phyloP scores from a whole-genome alignment of 2,113 vertebrate genomes.

The Mirza zaza region DNA sequence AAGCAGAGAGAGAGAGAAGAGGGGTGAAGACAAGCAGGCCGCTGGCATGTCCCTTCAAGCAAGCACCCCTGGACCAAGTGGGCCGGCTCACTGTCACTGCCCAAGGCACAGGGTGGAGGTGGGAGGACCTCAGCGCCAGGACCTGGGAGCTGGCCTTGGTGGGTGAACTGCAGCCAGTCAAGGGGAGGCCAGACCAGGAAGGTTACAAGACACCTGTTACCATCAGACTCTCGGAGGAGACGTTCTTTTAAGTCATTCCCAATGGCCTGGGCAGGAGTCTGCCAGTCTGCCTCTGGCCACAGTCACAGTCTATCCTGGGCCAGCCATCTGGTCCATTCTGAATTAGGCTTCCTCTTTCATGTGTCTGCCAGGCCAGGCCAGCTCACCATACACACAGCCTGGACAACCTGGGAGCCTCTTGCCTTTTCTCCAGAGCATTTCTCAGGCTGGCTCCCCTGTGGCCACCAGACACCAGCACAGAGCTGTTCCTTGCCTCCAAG shows the following conservation, averaged over 20 bases:
- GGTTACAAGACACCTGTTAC: not conserved
- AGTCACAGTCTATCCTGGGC: not conserved
- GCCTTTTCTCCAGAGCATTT: not conserved
- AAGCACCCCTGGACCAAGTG: not conserved
- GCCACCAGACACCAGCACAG: not conserved
- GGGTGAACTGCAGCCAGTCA: not conserved
- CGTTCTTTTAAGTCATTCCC: not conserved
- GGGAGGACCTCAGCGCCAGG: not conserved
- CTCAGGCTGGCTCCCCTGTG: not conserved
- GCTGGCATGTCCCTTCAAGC: not conserved
- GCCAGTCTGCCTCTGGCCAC: not conserved
- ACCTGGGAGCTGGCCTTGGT: not conserved
- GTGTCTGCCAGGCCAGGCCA: not conserved
- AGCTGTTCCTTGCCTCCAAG: not conserved
- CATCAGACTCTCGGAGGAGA: not conserved
- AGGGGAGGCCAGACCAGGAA: not conserved
- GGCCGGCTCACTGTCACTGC: not conserved
- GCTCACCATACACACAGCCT: not conserved
- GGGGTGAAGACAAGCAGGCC: slow-evolving; percentile 75
- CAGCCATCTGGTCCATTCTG: not conserved
- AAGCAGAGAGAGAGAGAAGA: slow-evolving; percentile 81
- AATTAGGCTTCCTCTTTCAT: not conserved
- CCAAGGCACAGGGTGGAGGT: not conserved
- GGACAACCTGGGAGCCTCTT: not conserved
- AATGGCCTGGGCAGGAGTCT: not conserved